These are phyloP conservation scores for Nibea albiflora DNA, from an alignment of 2,113 vertebrate genomes.

Conservation along the genomic window DNA sequence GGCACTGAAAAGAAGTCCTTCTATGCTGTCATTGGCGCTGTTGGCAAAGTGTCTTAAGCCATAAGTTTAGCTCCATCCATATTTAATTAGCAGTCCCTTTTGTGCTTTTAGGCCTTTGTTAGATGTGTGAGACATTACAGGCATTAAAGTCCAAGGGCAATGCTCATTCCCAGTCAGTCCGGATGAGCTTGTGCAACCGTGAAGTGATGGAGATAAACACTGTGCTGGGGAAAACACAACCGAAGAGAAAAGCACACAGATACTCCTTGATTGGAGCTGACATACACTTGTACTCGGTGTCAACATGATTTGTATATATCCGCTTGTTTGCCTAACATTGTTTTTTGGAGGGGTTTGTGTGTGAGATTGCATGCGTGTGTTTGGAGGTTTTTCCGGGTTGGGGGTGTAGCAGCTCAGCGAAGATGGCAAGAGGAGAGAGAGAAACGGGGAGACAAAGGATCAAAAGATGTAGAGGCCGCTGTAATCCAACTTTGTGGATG, in stretches of 20 bases:
- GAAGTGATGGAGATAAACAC: slow-evolving; percentile 52
- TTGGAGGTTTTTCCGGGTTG: neutral
- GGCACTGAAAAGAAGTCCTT: slow-evolving; percentile 21
- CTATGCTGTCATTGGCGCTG: slow-evolving; percentile 14
- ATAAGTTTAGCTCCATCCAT: slow-evolving; percentile 51
- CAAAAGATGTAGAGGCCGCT: slow-evolving; percentile 33
- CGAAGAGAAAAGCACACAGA: slow-evolving; percentile 37
- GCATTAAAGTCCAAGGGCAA: slow-evolving; percentile 36
- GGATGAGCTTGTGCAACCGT: slow-evolving; percentile 55
- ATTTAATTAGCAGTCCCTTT: slow-evolving; percentile 58
- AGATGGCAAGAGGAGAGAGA: slow-evolving; percentile 14
- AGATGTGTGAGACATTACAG: slow-evolving; percentile 32
- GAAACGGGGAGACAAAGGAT: slow-evolving; percentile 22
- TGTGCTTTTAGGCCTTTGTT: slow-evolving; percentile 52
- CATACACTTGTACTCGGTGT: slow-evolving; percentile 45
- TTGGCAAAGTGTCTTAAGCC: slow-evolving; percentile 46
- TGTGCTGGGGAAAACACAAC: slow-evolving; percentile 40
- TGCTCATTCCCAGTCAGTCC: slow-evolving; percentile 47
- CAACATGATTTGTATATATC: slow-evolving; percentile 23
- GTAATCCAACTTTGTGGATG: slow-evolving; percentile 50
- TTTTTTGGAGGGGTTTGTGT: neutral
- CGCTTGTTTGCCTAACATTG: slow-evolving; percentile 11
- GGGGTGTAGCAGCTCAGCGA: neutral
- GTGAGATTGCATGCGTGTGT: neutral
- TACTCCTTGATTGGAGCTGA: slow-evolving; percentile 50